Evolutionary conservation across 2,797 vertebrate genomes (phyloP).

Genomic region (Pteronotus mesoamericanus): DNA sequence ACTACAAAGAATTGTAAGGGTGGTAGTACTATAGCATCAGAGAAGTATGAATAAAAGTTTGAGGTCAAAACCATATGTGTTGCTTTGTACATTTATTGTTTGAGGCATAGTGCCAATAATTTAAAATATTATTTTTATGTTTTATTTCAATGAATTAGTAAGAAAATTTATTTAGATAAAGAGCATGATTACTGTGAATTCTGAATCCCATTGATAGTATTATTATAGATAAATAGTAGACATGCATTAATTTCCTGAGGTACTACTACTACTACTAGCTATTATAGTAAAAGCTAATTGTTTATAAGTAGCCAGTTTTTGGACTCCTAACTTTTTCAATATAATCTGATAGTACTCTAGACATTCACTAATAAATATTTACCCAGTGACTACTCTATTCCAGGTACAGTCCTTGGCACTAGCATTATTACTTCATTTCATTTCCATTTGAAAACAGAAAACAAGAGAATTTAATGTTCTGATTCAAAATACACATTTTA

Average conservation of each 20-base stretch:
- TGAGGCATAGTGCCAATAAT: not conserved
- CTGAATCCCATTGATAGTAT: not conserved
- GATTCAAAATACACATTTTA: not conserved
- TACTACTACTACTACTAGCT: not conserved
- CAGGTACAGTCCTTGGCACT: not conserved
- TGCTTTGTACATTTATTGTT: not conserved
- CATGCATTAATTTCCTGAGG: not conserved
- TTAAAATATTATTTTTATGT: not conserved
- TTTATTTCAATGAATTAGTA: not conserved
- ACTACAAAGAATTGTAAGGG: not conserved
- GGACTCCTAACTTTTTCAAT: not conserved
- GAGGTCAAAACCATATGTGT: not conserved
- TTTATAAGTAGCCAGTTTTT: not conserved
- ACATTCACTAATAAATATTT: not conserved
- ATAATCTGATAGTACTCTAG: not conserved
- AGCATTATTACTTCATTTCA: not conserved
- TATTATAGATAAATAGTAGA: not conserved
- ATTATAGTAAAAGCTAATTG: not conserved
- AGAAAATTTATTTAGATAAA: not conserved
- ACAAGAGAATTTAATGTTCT: not conserved
- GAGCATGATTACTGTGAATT: not conserved
- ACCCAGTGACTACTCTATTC: not conserved
- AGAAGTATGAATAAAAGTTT: not conserved
- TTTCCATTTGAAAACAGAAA: not conserved
- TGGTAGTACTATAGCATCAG: not conserved